A percentile compares a stretch with the other conserved stretches of the same genome.
Conservation (phyloP, 2,113 vertebrate genomes). For the Vireo altiloquus region DNA sequence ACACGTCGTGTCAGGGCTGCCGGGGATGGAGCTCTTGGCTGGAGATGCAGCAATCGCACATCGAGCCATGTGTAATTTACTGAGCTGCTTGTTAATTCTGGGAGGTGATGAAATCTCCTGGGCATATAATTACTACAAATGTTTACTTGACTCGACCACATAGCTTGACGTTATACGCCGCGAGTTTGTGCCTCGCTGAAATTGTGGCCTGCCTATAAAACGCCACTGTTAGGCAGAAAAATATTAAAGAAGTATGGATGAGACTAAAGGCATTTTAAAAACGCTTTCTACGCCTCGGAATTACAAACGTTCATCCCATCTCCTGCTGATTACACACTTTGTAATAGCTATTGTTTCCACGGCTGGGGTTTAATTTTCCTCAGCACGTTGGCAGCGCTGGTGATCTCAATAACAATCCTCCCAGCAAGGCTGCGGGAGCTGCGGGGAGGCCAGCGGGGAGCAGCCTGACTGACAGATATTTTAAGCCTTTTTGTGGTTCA, state of each 20-base stretch:
- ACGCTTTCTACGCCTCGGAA: background rate
- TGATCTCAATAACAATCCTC: background rate
- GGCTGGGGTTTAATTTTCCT: background rate
- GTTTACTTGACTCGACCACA: background rate
- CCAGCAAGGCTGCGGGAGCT: background rate
- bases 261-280: background rate
- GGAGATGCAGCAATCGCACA: background rate
- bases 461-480: conserved; percentile 1
- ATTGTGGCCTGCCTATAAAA: background rate
- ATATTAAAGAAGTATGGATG: background rate
- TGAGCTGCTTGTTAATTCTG: conserved; percentile 35
- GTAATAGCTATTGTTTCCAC: conserved; percentile 13
- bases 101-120: conserved; percentile 40
- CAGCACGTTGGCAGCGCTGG: background rate
- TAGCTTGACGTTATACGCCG: background rate
- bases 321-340: background rate
- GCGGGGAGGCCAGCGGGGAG: background rate
- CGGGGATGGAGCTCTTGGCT: background rate
- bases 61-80: background rate
- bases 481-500: background rate
- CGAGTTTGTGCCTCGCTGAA: background rate
- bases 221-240: background rate
- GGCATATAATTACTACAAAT: conserved; percentile 19
- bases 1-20: background rate
- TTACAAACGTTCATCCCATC: background rate